Evolutionary conservation across 2,797 vertebrate species (phyloP).

Genomic region (Manis crassicaudata): DNA sequence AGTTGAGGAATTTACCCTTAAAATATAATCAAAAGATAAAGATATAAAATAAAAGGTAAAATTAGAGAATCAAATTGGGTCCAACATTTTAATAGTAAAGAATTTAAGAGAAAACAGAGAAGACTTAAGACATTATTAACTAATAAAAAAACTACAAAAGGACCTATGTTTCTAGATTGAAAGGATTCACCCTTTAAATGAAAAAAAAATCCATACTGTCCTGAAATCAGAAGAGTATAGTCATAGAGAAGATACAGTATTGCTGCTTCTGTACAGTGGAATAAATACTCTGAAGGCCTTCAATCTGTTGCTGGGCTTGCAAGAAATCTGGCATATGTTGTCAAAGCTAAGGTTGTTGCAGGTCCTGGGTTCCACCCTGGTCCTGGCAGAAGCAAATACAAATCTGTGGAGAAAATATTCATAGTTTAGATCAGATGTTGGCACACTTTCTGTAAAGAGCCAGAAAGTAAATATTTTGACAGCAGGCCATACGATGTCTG

Average conservation of each 20-base stretch:
- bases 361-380: not conserved
- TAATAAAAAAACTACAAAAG: not conserved
- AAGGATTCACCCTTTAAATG: not conserved
- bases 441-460: not conserved
- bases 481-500: not conserved
- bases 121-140: not conserved
- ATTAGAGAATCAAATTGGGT: not conserved
- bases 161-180: not conserved
- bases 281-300: not conserved
- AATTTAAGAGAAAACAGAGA: not conserved
- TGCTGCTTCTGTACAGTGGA: not conserved
- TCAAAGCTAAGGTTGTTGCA: not conserved
- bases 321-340: not conserved
- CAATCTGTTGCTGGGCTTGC: not conserved
- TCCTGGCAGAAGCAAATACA: not conserved
- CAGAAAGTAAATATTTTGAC: not conserved
- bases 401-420: not conserved
- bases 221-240: not conserved
- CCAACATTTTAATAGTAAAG: not conserved
- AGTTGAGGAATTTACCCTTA: not conserved
- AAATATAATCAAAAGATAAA: not conserved
- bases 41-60: not conserved
- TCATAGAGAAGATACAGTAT: not conserved
- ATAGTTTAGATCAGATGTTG: not conserved
- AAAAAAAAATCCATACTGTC: not conserved